These are phyloP conservation scores for Augochlora pura DNA, from an alignment of 1,140 invertebrate species.

Conservation along the genomic window DNA sequence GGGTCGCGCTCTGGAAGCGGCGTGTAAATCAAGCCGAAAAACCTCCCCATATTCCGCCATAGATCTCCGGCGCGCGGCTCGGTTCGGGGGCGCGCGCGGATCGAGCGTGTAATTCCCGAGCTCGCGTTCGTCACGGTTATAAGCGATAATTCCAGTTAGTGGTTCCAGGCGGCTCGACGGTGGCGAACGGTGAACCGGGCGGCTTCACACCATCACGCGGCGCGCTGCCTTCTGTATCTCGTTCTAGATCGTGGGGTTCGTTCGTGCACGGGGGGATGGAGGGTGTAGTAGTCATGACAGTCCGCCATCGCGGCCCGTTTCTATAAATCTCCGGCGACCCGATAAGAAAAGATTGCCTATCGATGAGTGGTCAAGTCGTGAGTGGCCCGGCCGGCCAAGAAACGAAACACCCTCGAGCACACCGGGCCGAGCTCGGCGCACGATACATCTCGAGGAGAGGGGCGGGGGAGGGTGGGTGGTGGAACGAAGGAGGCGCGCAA, in stretches of 20 bases:
- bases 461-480: too few relatives aligned
- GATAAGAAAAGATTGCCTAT: slow-evolving; percentile 67
- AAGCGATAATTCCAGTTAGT: slow-evolving; percentile 54
- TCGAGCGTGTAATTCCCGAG: slow-evolving; percentile 57
- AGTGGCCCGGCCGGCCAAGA: neutral
- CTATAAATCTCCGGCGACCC: slow-evolving; percentile 66
- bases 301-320: slow-evolving; percentile 57
- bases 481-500: neutral
- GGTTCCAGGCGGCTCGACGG: slow-evolving; percentile 28
- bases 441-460: slow-evolving; percentile 30
- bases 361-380: slow-evolving; percentile 46
- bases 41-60: slow-evolving; percentile 44
- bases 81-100: slow-evolving; percentile 9
- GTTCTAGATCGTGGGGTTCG: slow-evolving; percentile 49
- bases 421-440: neutral
- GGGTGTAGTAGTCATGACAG: slow-evolving; percentile 63
- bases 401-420: neutral
- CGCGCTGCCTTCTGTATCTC: slow-evolving; percentile 38
- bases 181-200: too few relatives aligned
- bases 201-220: slow-evolving; percentile 4
- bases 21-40: slow-evolving; percentile 19
- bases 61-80: slow-evolving; percentile 45
- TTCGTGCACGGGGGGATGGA: slow-evolving; percentile 39
- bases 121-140: slow-evolving; percentile 54
- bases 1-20: neutral